Base-by-base conservation (phyloP, 1,140 invertebrate species). In the Hylaeus volcanicus region DNA sequence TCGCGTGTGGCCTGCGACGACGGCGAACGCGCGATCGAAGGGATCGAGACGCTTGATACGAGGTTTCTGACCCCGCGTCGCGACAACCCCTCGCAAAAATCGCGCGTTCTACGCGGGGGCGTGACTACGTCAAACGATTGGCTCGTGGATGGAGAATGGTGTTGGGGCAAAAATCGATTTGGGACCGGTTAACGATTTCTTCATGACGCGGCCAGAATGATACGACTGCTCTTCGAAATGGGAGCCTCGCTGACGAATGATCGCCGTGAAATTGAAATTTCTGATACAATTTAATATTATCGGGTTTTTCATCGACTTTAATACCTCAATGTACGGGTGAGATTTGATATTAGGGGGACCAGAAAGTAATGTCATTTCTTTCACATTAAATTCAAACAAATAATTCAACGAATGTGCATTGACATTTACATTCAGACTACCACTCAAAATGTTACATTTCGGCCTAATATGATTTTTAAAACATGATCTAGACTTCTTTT, bases 151-250 rank as follows among this genome's bases (percentile, higher is more conserved):
- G n/a, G 3, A 15, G 37, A 39, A 82, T 75, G 79, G 81, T 78
- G 80, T 82, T 71, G 70, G 63, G 43, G 83, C 72, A 86, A 51
- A 89, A 81, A 88, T 90, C 84, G 81, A 90, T 89, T 84, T 69
- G 76, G 56, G 41, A 63, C 68, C 3, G 51, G 64, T 1, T 87
- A 88, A 90, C 81, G 87, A 90, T 88, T 70, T 61, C 78, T 68
- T 80, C 78, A 91, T 90, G 88, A 90, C 85, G 74, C 74, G 78
- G 78, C 41, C 39, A 70, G 84, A 85, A 86, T 66, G 65, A 64
- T 81, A 39, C 68, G 58, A 55, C 48, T 56, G 43, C 9, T 45
- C 43, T 53, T n/a, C 9, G 1, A 5, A 66, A 58, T 37, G 9
- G 12, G 15, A 6, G 2, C 9, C 9, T 53, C 2, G 2, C 41